Base-by-base conservation (phyloP, 2,797 vertebrate genomes). In the Thalassophryne amazonica region DNA sequence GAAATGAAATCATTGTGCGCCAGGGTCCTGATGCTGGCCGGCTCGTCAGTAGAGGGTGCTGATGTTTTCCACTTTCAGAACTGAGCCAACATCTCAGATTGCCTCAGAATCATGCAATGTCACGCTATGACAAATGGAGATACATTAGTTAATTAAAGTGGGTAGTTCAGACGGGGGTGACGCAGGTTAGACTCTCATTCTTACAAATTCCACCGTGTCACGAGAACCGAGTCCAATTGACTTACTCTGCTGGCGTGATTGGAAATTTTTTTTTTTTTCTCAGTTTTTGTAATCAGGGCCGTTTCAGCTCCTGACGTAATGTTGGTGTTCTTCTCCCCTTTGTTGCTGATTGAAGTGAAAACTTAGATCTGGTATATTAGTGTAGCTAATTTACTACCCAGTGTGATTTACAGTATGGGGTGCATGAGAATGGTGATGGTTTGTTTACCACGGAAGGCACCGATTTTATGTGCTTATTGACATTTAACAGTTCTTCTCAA, bases 31-130 rank as follows among this genome's bases (percentile, higher is more conserved):
- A 76, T 60, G 58, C 60, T 64, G 73, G 61, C 47, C 28, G 35
- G 58, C 76, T 51, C 31, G 86, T 92, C 94, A 94, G 93, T 88
- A 96, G 95, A 93, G 94, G 94, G 94, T 89, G 93, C 93, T 93
- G 90, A 93, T 90, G 92, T 88, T 89, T 89, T 76, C 82, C 78
- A 66, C 69, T 86, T 75, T 74, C 69, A 31, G 48, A 68, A 60
- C 52, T 69, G 72, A 69, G 83, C 83, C 89, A 91, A 86, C 83
- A 82, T 84, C 75, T 91, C 89, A 76, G 75, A 87, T 92, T 90
- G 89, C 86, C 76, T 92, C 90, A 89, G 91, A 94, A 92, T 89
- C 86, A 91, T 89, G 88, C 88, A 78, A 86, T 91, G 88, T 91
- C 89, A 91, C 76, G 81, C 76, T 81, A 91, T 92, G 87, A 91